Percentiles rank a stretch among this genome's conserved stretches.
Conservation (phyloP, 2,113 vertebrate genomes). For the Varanus komodoensis region DNA sequence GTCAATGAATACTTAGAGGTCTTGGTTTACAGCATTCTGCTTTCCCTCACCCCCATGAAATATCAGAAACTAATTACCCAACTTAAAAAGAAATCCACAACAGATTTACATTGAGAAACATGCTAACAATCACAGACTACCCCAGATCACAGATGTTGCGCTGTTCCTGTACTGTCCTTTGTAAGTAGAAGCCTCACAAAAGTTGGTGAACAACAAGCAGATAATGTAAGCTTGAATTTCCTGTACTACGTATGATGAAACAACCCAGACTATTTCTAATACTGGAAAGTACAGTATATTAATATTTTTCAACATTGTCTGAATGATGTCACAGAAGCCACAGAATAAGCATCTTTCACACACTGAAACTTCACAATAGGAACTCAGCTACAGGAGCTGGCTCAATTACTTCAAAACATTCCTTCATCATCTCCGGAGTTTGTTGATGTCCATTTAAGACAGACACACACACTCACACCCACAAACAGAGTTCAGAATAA, state of each 20-base stretch:
- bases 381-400: conserved; percentile 73
- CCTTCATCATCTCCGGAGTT: conserved; percentile 80
- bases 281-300: conserved; percentile 80
- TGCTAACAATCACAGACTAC: conserved; percentile 88
- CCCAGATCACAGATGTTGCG: conserved; percentile 81
- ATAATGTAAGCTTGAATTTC: conserved; percentile 85
- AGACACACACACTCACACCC: conserved; percentile 40
- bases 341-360: conserved; percentile 82
- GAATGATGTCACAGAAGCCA: conserved; percentile 77
- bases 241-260: conserved; percentile 81
- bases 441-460: conserved; percentile 70
- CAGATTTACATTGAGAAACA: conserved; percentile 84
- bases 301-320: conserved; percentile 76
- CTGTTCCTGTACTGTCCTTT: conserved; percentile 78
- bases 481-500: conserved; percentile 85
- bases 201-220: conserved; percentile 84
- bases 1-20: conserved; percentile 78
- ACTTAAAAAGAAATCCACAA: conserved; percentile 85
- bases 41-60: conserved; percentile 68
- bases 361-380: conserved; percentile 77
- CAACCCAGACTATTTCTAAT: conserved; percentile 79
- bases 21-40: conserved; percentile 71
- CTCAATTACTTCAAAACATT: conserved; percentile 82
- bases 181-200: conserved; percentile 85
- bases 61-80: conserved; percentile 79